Evolutionary conservation across 1,140 invertebrate species (phyloP).

Genomic region (Drosophila cardini): DNA sequence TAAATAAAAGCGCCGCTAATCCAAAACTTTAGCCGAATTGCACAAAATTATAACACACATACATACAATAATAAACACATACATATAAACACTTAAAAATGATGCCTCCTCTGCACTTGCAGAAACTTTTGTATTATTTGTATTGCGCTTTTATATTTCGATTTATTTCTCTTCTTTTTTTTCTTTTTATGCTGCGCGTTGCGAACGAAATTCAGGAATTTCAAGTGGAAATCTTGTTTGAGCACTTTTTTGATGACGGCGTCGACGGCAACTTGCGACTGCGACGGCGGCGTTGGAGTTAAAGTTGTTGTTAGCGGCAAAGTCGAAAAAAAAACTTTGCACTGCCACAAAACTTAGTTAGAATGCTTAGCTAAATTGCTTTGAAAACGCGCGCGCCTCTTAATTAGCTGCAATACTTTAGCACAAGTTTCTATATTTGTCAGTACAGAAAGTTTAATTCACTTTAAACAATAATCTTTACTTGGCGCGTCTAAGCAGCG

Average conservation of each 20-base stretch:
- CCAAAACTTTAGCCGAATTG: slow-evolving; percentile 51
- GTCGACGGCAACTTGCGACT: slow-evolving; percentile 29
- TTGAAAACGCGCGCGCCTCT: slow-evolving; percentile 40
- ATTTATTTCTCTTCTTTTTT: slow-evolving; percentile 48
- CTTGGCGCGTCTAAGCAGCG: slow-evolving; percentile 16
- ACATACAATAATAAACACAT: slow-evolving; percentile 37
- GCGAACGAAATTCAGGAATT: slow-evolving; percentile 80
- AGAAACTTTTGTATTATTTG: slow-evolving; percentile 58
- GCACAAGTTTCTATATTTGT: slow-evolving; percentile 26
- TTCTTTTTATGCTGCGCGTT: slow-evolving; percentile 46
- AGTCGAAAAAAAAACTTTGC: slow-evolving; percentile 43
- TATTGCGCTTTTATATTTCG: slow-evolving; percentile 65
- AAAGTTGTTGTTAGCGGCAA: slow-evolving; percentile 40
- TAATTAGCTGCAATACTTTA: slow-evolving; percentile 29
- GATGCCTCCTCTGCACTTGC: slow-evolving; percentile 48
- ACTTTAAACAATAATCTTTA: slow-evolving; percentile 10
- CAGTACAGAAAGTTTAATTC: slow-evolving; percentile 24
- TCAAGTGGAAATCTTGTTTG: slow-evolving; percentile 82
- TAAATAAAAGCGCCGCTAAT: slow-evolving; percentile 64
- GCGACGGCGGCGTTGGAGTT: slow-evolving; percentile 45
- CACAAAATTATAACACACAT: slow-evolving; percentile 31
- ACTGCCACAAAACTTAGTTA: slow-evolving; percentile 28
- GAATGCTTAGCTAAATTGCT: slow-evolving; percentile 47
- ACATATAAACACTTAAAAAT: slow-evolving; percentile 50
- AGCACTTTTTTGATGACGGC: slow-evolving; percentile 68